phyloP scores from a whole-genome alignment of 2,888 invertebrate genomes.

The Mythimna ferrago region DNA sequence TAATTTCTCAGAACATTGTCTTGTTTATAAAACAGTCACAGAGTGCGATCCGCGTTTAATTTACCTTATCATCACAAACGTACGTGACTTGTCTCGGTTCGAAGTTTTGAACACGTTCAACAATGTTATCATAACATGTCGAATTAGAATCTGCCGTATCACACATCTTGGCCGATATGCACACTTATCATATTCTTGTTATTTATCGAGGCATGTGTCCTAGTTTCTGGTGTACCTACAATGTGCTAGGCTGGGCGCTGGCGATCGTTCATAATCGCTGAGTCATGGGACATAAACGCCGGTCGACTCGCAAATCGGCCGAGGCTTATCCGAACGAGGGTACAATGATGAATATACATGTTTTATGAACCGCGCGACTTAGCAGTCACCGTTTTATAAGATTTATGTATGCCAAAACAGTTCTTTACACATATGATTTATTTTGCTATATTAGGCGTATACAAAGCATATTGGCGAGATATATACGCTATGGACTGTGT shows the following conservation, averaged over 20 bases:
- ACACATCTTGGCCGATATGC: constrained; percentile 14
- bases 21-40: constrained; percentile 2
- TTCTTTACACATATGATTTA: constrained; percentile 23
- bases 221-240: constrained; percentile 17
- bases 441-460: neutral
- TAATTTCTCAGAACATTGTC: constrained; percentile 5
- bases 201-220: constrained; percentile 32
- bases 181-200: constrained; percentile 16
- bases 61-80: constrained; percentile 15
- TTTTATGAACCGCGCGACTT: constrained; percentile 30
- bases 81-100: constrained; percentile 22
- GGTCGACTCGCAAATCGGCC: constrained; percentile 7
- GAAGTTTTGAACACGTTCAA: constrained; percentile 7
- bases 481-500: neutral
- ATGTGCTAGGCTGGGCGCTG: neutral
- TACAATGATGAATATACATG: constrained; percentile 23
- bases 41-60: constrained; percentile 3
- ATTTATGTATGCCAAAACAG: constrained; percentile 28
- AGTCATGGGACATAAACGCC: constrained; percentile 34
- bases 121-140: constrained; percentile 21
- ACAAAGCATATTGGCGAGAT: neutral
- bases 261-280: constrained; percentile 35
- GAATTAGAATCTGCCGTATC: constrained; percentile 25
- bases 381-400: constrained; percentile 29
- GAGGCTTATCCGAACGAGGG: constrained; percentile 43